phyloP scores from a whole-genome alignment of 2,888 invertebrate genomes.

The Protophormia terraenovae region DNA sequence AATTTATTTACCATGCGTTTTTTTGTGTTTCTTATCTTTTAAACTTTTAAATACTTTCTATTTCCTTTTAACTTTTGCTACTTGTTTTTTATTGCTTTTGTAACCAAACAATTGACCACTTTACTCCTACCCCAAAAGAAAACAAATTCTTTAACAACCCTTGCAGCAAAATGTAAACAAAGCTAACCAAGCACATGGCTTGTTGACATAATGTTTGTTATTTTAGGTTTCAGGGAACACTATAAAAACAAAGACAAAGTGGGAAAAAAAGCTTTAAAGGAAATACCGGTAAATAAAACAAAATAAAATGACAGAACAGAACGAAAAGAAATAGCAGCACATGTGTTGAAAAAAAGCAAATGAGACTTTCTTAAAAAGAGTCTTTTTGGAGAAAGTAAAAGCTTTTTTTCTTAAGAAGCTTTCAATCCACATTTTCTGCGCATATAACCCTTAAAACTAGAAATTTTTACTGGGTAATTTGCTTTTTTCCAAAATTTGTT shows the following conservation, averaged over 20 bases:
- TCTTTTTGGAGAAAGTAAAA: not conserved
- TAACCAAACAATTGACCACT: too few species aligned
- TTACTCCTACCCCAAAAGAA: not conserved
- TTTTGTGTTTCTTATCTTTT: too few species aligned
- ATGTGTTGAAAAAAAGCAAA: constrained; percentile 9
- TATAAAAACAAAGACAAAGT: not conserved
- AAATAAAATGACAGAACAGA: not conserved
- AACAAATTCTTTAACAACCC: constrained; percentile 5
- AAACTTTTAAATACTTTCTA: constrained; percentile 20
- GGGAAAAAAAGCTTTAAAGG: not conserved
- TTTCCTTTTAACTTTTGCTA: constrained; percentile 1
- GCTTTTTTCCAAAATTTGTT: not conserved
- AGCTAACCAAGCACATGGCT: constrained; percentile 45
- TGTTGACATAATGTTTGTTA: constrained; percentile 25
- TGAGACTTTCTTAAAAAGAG: not conserved
- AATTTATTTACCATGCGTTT: not conserved
- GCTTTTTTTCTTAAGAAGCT: constrained; percentile 14
- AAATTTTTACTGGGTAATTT: constrained; percentile 47
- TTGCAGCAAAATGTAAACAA: constrained; percentile 63
- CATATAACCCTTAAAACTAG: constrained; percentile 44
- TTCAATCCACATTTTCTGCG: constrained; percentile 36
- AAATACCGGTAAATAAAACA: constrained; percentile 58
- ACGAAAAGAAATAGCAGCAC: constrained; percentile 61
- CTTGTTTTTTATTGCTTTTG: not conserved
- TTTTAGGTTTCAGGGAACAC: not conserved